Base-by-base conservation (phyloP, 92 coral and sea anemone genomes). In the Umimayanthus chanpuru region DNA sequence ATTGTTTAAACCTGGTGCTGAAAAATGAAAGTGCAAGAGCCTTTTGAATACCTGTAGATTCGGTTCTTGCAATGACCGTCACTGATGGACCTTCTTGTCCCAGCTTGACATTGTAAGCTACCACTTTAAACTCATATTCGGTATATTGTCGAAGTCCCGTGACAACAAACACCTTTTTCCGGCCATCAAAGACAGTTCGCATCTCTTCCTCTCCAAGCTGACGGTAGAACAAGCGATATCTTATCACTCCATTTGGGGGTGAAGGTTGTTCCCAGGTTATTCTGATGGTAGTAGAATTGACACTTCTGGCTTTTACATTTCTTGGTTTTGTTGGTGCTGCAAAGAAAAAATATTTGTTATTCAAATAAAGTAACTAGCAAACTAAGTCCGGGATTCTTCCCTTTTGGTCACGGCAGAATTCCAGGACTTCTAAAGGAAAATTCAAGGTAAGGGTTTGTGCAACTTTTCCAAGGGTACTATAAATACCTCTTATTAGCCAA, bases 241-340 rank as follows among this genome's bases (percentile, higher is more conserved):
- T 78, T 66, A 94, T 79, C 25, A 74, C 85, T 8, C 97, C 97
- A 85, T 94, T 94, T 81, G 94, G 97, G 44, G 82, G 70, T 28
- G 26, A 23, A 18, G 97, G 89, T 39, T 87, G 43, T 4, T 73
- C 56, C 97, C 97, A 94, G 15, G 86, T 50, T 67, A 91, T 86
- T 38, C 36, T 86, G 12, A 94, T 61, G 75, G 95, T 86, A 14
- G 97, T 90, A 5, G 92, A 91, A 78, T 92, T 92, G 36, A 85
- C 82, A 75, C 90, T 92, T 79, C 55, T 89, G 79, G 95, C 95
- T 72, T 81, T 65, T 72, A 94, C 77, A 81, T 92, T 89, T 56
- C 92, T 89, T n/a, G 97, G 97, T 29, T 92, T 77, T 76, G 96
- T 92, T 61, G 97, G 97, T 21, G 65, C 97, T 94, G 75, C 5